phyloP scores from a whole-genome alignment of 2,113 vertebrate species.

The Xenopus laevis region DNA sequence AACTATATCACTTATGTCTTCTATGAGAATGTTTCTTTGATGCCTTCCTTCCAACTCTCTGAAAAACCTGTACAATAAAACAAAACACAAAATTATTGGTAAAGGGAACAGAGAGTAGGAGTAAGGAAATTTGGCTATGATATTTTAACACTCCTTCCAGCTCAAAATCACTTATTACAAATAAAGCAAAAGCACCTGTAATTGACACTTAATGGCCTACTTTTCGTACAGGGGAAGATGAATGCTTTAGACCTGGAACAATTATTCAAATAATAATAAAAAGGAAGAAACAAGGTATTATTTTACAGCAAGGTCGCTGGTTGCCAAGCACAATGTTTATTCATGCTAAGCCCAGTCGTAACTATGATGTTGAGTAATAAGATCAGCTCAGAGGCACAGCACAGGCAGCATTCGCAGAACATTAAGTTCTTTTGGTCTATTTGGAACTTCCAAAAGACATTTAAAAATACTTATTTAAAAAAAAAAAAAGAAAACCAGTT shows the following conservation, averaged over 20 bases:
- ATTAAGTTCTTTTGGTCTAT: conserved; percentile 32
- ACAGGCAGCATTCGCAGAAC: conserved; percentile 10
- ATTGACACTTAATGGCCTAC: neutral
- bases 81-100: neutral
- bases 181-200: neutral
- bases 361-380: conserved; percentile 13
- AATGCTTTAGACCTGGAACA: neutral
- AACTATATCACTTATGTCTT: conserved; percentile 90
- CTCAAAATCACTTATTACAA: no score
- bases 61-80: conserved; percentile 77
- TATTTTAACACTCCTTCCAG: no score
- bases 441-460: neutral
- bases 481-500: no score
- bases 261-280: neutral
- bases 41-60: conserved; percentile 86
- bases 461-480: no score
- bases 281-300: conserved; percentile 16
- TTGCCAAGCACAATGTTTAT: conserved; percentile 37
- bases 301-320: conserved; percentile 10
- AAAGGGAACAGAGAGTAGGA: neutral
- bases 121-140: no score
- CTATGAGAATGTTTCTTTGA: conserved; percentile 80
- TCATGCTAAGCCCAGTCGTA: conserved; percentile 12
- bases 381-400: conserved; percentile 25
- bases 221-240: neutral